Evolutionary conservation across 1,140 invertebrate species (phyloP).

Genomic region (silkworm (Bombyx mori)): ASM3026992v2 NC_085115.1:9364501-9365000

Average conservation of each 20-base stretch:
- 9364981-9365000: conserved; percentile 60
- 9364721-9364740: conserved; percentile 30
- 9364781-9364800: conserved; percentile 48
- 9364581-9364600: conserved; percentile 32
- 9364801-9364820: conserved; percentile 29
- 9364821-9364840: conserved; percentile 11
- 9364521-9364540: conserved; percentile 58
- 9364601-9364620: conserved; percentile 14
- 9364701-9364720: conserved; percentile 47
- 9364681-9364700: conserved; percentile 27
- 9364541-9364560: conserved; percentile 66
- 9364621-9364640: too few relatives aligned
- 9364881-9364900: conserved; percentile 26
- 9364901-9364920: conserved; percentile 40
- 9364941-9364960: conserved; percentile 54
- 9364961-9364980: conserved; percentile 63
- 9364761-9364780: conserved; percentile 47
- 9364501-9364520: conserved; percentile 66
- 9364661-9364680: background rate
- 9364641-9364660: too few relatives aligned
- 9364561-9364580: conserved; percentile 42
- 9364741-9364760: conserved; percentile 40
- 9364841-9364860: conserved; percentile 5
- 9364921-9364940: conserved; percentile 53
- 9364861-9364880: conserved; percentile 13